These are phyloP conservation scores for Anagyrus pseudococci DNA, from an alignment of 2,888 invertebrate species.

Conservation along the genomic window DNA sequence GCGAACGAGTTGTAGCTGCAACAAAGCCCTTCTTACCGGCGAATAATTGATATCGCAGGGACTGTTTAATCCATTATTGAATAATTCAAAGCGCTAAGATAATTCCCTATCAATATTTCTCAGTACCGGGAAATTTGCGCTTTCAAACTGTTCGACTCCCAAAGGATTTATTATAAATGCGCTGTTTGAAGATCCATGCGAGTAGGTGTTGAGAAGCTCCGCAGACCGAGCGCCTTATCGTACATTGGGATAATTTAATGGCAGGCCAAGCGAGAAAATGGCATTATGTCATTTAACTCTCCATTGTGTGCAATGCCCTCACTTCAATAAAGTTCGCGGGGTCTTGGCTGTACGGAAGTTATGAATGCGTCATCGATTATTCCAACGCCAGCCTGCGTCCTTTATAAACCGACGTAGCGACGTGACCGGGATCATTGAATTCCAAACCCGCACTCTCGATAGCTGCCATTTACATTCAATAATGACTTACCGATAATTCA, in stretches of 20 bases:
- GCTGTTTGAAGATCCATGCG: background rate
- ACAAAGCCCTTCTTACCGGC: no score
- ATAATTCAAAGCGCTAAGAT: no score
- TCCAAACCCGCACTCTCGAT: conserved; percentile 5
- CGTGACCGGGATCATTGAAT: no score
- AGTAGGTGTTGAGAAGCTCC: background rate
- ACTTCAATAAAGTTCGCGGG: background rate
- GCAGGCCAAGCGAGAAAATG: conserved; percentile 7
- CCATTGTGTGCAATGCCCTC: background rate
- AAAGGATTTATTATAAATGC: conserved; percentile 2
- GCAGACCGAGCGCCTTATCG: background rate
- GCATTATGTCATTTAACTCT: conserved; percentile 16
- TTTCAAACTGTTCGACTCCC: background rate
- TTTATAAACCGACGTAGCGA: no score
- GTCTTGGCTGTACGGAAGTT: conserved; percentile 4
- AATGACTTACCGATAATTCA: no score
- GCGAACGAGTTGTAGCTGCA: no score
- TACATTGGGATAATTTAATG: conserved; percentile 23
- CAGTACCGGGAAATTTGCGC: conserved; percentile 6
- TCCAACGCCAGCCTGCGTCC: background rate
- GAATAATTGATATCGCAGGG: no score
- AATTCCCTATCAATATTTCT: conserved; percentile 11
- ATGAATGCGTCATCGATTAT: conserved; percentile 18
- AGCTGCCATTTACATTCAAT: no score
- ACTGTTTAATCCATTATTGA: no score